Conservation (phyloP, 2,113 vertebrate species). For the Corynorhinus townsendii region DNA sequence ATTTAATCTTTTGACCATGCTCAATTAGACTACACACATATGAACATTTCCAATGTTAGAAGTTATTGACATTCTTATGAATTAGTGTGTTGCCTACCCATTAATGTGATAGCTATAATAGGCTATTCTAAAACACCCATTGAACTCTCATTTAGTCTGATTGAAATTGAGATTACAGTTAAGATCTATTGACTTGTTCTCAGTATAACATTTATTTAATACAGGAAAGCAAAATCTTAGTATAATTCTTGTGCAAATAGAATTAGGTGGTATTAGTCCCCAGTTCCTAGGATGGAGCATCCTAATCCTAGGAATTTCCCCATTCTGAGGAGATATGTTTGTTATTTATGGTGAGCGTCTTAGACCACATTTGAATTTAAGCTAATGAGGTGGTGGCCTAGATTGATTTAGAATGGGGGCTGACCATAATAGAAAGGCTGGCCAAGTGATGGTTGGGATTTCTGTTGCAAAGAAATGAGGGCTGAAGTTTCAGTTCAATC, state of each 20-base stretch:
- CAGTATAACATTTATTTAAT: not conserved
- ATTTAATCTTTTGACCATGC: conserved; percentile 59
- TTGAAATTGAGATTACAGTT: conserved; percentile 60
- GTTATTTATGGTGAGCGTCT: not conserved
- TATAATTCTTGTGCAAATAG: not conserved
- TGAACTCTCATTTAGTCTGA: conserved; percentile 61
- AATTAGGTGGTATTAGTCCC: not conserved
- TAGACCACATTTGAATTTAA: not conserved
- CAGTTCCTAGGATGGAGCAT: not conserved
- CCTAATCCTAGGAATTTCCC: not conserved
- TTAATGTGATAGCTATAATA: conserved; percentile 43
- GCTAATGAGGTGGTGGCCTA: not conserved
- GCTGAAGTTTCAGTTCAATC: not conserved
- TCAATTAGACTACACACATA: conserved; percentile 31
- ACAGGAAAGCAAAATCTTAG: not conserved
- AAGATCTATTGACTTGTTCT: conserved; percentile 14
- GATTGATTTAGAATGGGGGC: not conserved
- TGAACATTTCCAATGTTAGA: conserved; percentile 33
- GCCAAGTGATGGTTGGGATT: not conserved
- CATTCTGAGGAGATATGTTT: not conserved
- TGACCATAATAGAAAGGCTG: not conserved
- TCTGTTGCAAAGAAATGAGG: not conserved
- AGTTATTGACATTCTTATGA: conserved; percentile 51
- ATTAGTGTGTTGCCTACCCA: conserved; percentile 21
- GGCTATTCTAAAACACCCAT: conserved; percentile 9